Conservation (phyloP, 2,888 invertebrate species). For the Synergus umbraculus region DNA sequence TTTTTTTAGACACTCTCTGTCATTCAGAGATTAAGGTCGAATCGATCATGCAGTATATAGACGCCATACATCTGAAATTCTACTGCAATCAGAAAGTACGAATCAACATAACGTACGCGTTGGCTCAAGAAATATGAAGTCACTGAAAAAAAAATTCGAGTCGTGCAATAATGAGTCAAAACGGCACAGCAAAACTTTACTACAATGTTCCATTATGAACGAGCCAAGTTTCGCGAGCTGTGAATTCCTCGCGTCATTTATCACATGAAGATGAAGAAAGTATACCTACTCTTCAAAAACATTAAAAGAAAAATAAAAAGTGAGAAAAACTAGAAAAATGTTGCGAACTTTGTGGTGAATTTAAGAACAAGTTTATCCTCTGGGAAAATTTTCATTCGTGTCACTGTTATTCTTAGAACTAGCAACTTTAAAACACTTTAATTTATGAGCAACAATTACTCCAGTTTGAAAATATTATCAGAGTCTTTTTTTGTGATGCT, state of each 20-base stretch:
- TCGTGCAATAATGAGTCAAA: constrained; percentile 27
- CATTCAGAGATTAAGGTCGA: constrained; percentile 22
- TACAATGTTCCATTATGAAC: constrained; percentile 40
- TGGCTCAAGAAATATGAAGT: constrained; percentile 2
- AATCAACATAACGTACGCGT: background rate
- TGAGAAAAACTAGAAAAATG: background rate
- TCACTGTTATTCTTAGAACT: background rate
- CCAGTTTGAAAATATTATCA: background rate
- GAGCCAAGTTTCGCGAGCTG: constrained; percentile 34
- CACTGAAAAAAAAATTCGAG: constrained; percentile 18
- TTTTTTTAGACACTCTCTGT: constrained; percentile 15
- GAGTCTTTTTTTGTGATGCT: background rate
- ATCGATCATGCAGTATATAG: constrained; percentile 1
- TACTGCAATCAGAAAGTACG: background rate
- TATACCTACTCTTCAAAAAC: constrained; percentile 27
- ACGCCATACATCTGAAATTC: background rate
- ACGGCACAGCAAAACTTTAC: constrained; percentile 37
- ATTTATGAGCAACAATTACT: background rate
- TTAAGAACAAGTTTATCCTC: background rate
- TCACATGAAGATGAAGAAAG: constrained; percentile 39
- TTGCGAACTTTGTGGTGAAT: constrained; percentile 6
- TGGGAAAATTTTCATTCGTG: constrained; percentile 29
- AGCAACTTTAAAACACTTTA: background rate
- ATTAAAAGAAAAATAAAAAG: constrained; percentile 26
- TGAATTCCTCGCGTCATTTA: constrained; percentile 27